These are phyloP conservation scores for Anadara kagoshimensis DNA, from an alignment of 1,140 invertebrate genomes.

Conservation along the genomic window DNA sequence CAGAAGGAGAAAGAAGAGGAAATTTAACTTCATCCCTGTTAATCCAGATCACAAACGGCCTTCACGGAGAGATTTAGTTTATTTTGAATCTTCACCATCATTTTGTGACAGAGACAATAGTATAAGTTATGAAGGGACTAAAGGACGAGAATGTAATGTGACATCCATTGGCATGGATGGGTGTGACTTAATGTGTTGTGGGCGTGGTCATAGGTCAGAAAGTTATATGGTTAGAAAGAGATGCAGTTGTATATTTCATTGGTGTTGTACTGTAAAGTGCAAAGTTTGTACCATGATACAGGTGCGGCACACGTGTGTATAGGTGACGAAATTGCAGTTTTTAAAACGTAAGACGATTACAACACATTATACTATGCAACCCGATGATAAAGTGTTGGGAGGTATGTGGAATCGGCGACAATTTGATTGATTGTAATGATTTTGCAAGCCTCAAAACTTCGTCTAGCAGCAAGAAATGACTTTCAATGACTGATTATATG, in stretches of 20 bases:
- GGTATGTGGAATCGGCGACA: too few relatives aligned
- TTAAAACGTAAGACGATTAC: too few relatives aligned
- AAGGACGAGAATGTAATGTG: constrained; percentile 67
- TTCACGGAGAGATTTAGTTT: constrained; percentile 84
- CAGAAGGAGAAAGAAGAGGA: constrained; percentile 36
- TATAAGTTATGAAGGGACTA: constrained; percentile 91
- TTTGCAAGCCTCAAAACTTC: too few relatives aligned
- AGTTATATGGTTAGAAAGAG: constrained; percentile 83
- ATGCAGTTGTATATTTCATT: constrained; percentile 92
- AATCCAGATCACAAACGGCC: constrained; percentile 66
- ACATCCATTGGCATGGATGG: constrained; percentile 84
- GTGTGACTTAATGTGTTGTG: constrained; percentile 91
- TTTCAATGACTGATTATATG: too few relatives aligned
- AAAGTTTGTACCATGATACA: constrained; percentile 73
- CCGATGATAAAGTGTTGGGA: too few relatives aligned
- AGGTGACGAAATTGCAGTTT: neutral
- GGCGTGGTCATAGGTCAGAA: constrained; percentile 88
- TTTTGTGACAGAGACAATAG: constrained; percentile 87
- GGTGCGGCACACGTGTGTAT: constrained; percentile 58
- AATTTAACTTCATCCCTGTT: constrained; percentile 60
- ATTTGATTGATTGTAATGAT: too few relatives aligned
- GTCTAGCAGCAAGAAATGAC: too few relatives aligned
- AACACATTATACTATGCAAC: too few relatives aligned
- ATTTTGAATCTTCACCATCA: constrained; percentile 85
- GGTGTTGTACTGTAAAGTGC: constrained; percentile 93